These are phyloP conservation scores for Automeris io DNA, from an alignment of 2,888 invertebrate genomes.

Conservation along the genomic window DNA sequence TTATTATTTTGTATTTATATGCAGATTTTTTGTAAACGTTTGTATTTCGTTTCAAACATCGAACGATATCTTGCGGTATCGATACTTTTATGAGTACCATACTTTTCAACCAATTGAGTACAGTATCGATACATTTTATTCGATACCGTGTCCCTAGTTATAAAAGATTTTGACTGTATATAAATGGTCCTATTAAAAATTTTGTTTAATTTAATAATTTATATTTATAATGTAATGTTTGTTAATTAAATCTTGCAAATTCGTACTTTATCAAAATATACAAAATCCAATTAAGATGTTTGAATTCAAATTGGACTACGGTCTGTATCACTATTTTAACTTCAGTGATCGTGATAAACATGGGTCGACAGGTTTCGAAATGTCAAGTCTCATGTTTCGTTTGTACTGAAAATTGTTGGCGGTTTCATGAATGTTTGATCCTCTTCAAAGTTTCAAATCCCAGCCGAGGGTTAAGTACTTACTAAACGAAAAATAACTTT, in stretches of 20 bases:
- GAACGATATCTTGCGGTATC: no score
- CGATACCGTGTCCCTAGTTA: no score
- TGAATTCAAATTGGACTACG: not conserved
- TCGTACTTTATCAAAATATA: not conserved
- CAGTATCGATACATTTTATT: no score
- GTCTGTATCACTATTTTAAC: constrained; percentile 5
- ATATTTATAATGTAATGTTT: no score
- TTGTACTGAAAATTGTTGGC: constrained; percentile 20
- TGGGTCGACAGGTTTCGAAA: constrained; percentile 18
- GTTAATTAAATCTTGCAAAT: not conserved
- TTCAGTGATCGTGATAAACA: constrained; percentile 13
- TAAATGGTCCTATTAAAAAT: no score
- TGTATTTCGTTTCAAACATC: no score
- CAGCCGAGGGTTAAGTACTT: constrained; percentile 1
- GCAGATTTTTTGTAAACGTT: no score
- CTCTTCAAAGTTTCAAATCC: constrained; percentile 17
- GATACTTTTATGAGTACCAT: no score
- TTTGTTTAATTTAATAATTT: no score
- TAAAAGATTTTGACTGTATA: no score
- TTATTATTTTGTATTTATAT: no score
- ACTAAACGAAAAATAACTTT: constrained; percentile 8
- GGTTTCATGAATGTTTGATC: constrained; percentile 22
- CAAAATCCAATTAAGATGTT: not conserved
- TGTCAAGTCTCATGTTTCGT: constrained; percentile 20
- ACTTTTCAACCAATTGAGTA: no score